These are phyloP conservation scores for Nipponia nippon DNA, from an alignment of 2,113 vertebrate genomes.

Conservation along the genomic window DNA sequence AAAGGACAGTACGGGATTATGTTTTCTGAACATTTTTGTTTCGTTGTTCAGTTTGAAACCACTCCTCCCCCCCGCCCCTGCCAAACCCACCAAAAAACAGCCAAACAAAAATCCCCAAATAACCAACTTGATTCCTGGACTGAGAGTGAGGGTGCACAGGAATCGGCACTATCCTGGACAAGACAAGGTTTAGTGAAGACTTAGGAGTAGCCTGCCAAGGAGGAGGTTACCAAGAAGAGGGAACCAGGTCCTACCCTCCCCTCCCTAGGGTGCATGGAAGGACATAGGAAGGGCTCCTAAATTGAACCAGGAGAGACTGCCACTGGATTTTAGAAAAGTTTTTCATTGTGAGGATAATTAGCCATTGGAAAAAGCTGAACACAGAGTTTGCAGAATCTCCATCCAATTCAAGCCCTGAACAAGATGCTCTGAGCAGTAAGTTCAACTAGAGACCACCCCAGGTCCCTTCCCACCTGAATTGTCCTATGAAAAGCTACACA, in stretches of 20 bases:
- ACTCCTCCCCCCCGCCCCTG: neutral
- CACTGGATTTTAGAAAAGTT: neutral
- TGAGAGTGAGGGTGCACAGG: neutral
- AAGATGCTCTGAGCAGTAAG: neutral
- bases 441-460: neutral
- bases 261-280: neutral
- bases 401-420: neutral
- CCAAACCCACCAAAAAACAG: neutral
- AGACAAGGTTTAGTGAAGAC: neutral
- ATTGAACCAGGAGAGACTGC: neutral
- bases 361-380: neutral
- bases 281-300: neutral
- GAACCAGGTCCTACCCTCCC: rapidly evolving
- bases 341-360: neutral
- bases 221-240: neutral
- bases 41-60: neutral
- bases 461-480: neutral
- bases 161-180: neutral
- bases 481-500: neutral
- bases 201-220: too few relatives aligned
- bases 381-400: neutral
- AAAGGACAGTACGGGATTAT: neutral
- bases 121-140: neutral
- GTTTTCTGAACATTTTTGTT: neutral
- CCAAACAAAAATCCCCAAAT: rapidly evolving